Conservation (phyloP, 2,888 invertebrate genomes). For the Caradrina kadenii region DNA sequence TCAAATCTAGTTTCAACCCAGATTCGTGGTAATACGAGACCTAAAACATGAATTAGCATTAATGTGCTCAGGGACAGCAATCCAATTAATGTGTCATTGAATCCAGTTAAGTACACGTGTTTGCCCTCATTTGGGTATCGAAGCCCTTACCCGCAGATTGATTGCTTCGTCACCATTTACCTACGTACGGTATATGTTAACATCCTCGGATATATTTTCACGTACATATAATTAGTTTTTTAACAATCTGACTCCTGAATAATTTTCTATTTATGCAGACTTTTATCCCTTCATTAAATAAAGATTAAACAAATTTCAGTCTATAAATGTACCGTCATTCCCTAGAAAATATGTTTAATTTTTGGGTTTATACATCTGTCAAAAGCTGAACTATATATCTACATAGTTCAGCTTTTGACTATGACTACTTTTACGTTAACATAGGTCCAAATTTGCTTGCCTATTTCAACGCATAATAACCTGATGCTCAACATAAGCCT, state of each 20-base stretch:
- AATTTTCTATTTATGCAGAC: not conserved
- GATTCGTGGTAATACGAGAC: not conserved
- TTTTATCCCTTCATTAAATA: too few species aligned
- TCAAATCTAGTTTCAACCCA: not conserved
- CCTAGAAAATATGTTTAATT: not conserved
- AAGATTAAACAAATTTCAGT: too few species aligned
- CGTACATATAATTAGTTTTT: not conserved
- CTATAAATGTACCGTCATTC: not conserved
- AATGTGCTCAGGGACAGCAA: constrained; percentile 11
- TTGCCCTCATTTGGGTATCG: not conserved
- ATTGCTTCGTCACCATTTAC: constrained; percentile 14
- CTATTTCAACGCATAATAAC: not conserved
- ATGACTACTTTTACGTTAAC: too few species aligned
- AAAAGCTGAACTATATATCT: too few species aligned
- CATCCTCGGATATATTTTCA: constrained; percentile 12
- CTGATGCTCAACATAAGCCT: not conserved
- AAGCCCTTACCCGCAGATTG: constrained; percentile 9
- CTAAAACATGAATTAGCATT: constrained; percentile 7
- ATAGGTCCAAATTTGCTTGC: not conserved
- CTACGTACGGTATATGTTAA: constrained; percentile 7
- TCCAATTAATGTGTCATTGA: constrained; percentile 33
- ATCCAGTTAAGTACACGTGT: constrained; percentile 18
- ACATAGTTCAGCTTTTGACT: too few species aligned
- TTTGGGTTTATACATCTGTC: too few species aligned
- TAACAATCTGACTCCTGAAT: not conserved